Evolutionary conservation across 2,888 invertebrate species (phyloP), one percentile per base, ranked within the genome.

Genomic region (Anthrax anthrax): DNA sequence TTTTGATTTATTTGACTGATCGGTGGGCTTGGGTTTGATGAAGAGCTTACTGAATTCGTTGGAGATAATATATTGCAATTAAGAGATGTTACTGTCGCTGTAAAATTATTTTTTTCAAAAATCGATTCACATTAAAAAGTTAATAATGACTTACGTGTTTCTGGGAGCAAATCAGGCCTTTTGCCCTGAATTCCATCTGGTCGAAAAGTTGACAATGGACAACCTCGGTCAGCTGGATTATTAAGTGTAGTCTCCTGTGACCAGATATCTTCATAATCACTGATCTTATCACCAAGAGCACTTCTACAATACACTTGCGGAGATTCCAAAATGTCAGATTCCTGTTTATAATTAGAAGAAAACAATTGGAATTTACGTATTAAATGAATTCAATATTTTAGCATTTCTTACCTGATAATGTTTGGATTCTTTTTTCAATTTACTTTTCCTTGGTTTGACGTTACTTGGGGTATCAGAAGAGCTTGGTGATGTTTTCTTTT

Each of bases 221-320:
- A 74, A 13, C 75, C 74, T 51, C 76, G 72, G 50, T 70, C 72
- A 68, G 56, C 68, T 57, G 54, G 75, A 70, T 56, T 72, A 70
- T 50, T 73, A 23, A 44, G 38, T n/a, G 39, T 43, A 12, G 51
- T 53, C 51, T 79, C 78, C 45, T 80, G 78, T 51, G 83, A 79
- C 92, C 94, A 94, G 56, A 94, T 82, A 63, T 94, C 94, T 70
- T 94, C 94, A 62, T 94, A 94, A 67, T 94, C 94, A 57, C 91
- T 91, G 40, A 87, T 82, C 71, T 92, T 92, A 62, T 94, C 94
- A 51, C 86, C 84, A 32, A 92, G 73, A 2, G 85, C 84, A 65
- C 90, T 90, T 56, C 85, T 75, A 62, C 85, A 90, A 60, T 90
- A 90, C 44, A 81, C 74, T 51, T 80, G 80, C 32, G 83, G 83